Evolutionary conservation across 2,113 vertebrate genomes (phyloP), one percentile per base, ranked within the genome.

Genomic region (Chroicocephalus ridibundus): DNA sequence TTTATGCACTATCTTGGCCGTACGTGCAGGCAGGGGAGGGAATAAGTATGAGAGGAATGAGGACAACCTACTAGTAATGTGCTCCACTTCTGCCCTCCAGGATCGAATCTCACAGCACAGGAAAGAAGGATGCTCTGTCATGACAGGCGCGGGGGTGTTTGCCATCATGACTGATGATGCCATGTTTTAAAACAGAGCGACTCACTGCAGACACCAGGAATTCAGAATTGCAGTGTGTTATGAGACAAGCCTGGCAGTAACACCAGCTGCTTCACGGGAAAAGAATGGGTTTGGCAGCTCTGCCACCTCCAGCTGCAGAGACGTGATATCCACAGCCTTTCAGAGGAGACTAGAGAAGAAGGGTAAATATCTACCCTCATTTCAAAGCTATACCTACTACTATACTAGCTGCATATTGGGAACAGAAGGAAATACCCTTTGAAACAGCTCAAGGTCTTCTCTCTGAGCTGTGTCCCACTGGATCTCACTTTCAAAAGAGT

Each of bases 201-300:
- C 55, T 82, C 61, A 19, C 83, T 81, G 89, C 83, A 95, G 93
- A 64, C 61, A 58, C 9, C 49, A 61, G 87, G 87, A 80, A 90
- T 54, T 25, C 75, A 36, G 49, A 80, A 61, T 0, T 69, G 44
- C 42, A 36, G 70, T 2, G 10, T 60, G 65, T 34, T 77, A 29
- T 2, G 54, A 95, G 90, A 75, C 52, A 78, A 80, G 52, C 57
- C 87, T 76, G 87, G 58, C 82, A 90, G 62, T 11, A 65, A 91
- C 57, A 81, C 40, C 77, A 85, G 78, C 72, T 89, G 74, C 81
- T 96, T 82, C 87, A 68, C 2, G 17, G 40, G 49, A 13, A 84
- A 91, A 84, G 87, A 77, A 86, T 25, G 75, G 78, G 34, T 71
- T 88, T 93, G 87, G 87, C 92, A 94, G 79, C 54, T 72, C n/a